A percentile compares a stretch with the other conserved stretches of the same genome.
Evolutionary conservation across 2,888 invertebrate genomes (phyloP).

Genomic region (Tiliacea citrago): DNA sequence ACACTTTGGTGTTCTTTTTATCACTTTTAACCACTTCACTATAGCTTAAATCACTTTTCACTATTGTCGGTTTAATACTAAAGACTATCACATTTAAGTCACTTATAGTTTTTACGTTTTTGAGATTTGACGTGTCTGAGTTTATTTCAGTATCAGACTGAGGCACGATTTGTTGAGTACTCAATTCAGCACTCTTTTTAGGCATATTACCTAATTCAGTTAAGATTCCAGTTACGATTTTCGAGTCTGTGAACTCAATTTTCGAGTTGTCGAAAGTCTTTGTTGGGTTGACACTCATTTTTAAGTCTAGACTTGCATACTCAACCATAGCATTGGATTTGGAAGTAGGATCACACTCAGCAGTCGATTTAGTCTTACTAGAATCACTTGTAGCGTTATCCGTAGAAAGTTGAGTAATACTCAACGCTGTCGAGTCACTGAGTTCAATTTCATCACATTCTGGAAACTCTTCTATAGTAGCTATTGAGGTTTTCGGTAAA

Average conservation of each 20-base stretch:
- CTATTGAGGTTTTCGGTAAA: constrained; percentile 34
- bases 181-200: constrained; percentile 24
- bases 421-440: constrained; percentile 34
- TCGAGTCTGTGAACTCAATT: constrained; percentile 29
- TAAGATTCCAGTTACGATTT: constrained; percentile 41
- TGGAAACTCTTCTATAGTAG: constrained; percentile 53
- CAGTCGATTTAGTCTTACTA: constrained; percentile 27
- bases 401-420: constrained; percentile 19
- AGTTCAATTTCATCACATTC: constrained; percentile 46
- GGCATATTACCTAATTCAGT: constrained; percentile 18
- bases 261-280: constrained; percentile 18
- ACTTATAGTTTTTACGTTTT: constrained; percentile 17
- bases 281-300: constrained; percentile 9
- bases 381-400: constrained; percentile 29
- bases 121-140: constrained; percentile 22
- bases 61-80: constrained; percentile 60
- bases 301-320: constrained; percentile 17
- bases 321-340: constrained; percentile 2
- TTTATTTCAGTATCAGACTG: constrained; percentile 23
- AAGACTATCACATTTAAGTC: constrained; percentile 54
- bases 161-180: constrained; percentile 19
- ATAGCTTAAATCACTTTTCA: constrained; percentile 65
- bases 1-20: constrained; percentile 67
- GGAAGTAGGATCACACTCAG: constrained; percentile 5
- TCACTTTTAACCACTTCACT: constrained; percentile 75